Evolutionary conservation across 2,888 invertebrate species (phyloP).

Genomic region (Scaptodrosophila latifasciaeformis): DNA sequence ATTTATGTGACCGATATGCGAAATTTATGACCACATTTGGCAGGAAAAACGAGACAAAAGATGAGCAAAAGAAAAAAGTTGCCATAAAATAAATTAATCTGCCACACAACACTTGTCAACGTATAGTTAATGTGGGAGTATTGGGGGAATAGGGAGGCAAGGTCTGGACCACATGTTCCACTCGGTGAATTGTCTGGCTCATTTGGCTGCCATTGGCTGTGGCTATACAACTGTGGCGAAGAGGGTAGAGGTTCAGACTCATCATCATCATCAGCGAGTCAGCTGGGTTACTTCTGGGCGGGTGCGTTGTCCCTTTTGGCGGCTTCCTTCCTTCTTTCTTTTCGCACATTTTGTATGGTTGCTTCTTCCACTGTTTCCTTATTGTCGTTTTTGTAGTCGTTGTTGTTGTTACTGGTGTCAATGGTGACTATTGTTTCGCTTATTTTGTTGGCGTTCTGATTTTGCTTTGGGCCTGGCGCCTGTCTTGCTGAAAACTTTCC

Average conservation of each 20-base stretch:
- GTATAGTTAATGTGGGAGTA: background rate
- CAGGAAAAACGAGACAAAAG: constrained; percentile 22
- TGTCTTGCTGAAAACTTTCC: no score
- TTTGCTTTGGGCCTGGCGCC: constrained; percentile 31
- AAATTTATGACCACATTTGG: constrained; percentile 34
- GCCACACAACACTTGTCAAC: constrained; percentile 38
- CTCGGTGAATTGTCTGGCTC: constrained; percentile 17
- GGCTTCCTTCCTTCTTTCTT: constrained; percentile 10
- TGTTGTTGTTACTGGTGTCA: constrained; percentile 9
- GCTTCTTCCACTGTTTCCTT: background rate
- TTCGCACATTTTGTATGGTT: background rate
- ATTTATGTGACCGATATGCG: constrained; percentile 38
- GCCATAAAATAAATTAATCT: constrained; percentile 56
- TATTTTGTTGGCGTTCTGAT: constrained; percentile 36
- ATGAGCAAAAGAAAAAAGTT: constrained; percentile 25
- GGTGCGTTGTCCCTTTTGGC: constrained; percentile 9
- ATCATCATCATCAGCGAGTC: constrained; percentile 28
- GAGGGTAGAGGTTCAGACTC: no score
- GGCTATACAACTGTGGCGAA: background rate
- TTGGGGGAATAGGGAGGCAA: background rate
- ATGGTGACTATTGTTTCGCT: constrained; percentile 43
- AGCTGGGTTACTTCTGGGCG: constrained; percentile 22
- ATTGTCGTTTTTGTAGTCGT: background rate
- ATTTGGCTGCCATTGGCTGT: constrained; percentile 13
- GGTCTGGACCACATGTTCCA: background rate